phyloP scores from a whole-genome alignment of 35 echinoderm and acorn worm species.

The Ophiothrix spiculata region DNA sequence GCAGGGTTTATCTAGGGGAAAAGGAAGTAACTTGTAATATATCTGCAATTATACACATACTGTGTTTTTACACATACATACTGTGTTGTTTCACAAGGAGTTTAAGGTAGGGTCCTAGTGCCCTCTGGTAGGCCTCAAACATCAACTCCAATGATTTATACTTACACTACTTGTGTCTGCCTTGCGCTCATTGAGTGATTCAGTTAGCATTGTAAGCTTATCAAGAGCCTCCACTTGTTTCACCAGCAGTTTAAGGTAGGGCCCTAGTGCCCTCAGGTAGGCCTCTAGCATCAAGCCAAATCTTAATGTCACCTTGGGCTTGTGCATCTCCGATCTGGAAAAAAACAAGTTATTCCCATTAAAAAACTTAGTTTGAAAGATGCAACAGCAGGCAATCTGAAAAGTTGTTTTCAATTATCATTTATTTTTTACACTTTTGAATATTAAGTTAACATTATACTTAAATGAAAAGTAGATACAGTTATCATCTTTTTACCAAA shows the following conservation, averaged over 20 bases:
- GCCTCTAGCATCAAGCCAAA: constrained; percentile 96
- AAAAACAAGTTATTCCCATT: background rate
- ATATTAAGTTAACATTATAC: no score
- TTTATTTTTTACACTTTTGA: no score
- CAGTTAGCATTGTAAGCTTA: constrained; percentile 88
- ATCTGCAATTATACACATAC: no score
- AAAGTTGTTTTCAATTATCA: no score
- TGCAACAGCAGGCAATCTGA: no score
- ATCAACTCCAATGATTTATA: constrained; percentile 81
- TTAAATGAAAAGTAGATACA: no score
- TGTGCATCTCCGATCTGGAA: constrained; percentile 92
- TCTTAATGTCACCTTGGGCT: constrained; percentile 69
- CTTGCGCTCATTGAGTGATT: constrained; percentile 79
- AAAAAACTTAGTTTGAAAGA: no score
- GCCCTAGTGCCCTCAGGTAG: constrained; percentile 79
- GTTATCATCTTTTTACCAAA: no score
- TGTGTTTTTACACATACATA: no score
- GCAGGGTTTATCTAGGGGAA: no score
- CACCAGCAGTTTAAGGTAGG: constrained; percentile 87
- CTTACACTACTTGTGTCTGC: constrained; percentile 97
- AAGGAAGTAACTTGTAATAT: no score
- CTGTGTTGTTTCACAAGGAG: constrained; percentile 82
- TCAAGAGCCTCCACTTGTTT: constrained; percentile 91
- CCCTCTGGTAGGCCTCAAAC: constrained; percentile 84
- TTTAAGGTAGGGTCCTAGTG: constrained; percentile 90